Evolutionary conservation across 30 jellyfish, hydroid and myxozoan species (phyloP), one percentile per base, ranked within the genome.

Genomic region (Turritopsis rubra): DNA sequence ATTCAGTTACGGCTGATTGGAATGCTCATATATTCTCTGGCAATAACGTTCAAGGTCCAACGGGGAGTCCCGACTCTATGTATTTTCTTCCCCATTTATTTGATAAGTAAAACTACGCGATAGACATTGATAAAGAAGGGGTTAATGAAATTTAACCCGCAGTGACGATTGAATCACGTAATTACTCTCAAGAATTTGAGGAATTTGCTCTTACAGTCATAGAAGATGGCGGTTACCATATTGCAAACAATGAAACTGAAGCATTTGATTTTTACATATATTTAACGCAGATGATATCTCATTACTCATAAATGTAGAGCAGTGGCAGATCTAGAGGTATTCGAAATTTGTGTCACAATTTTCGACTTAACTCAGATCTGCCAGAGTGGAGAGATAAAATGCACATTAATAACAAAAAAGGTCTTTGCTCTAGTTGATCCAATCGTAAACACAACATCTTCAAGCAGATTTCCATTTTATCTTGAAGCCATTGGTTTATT

Each of bases 21-120:
- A 76, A 83, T 86, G 72, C 30, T 79, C 82, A 86, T 54, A 79
- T 72, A 27, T 79, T 80, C 31, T 79, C 88, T 71, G 31, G 60
- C 24, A 79, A 74, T 73, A 77, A 88, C 54, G 54, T 74, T 83
- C 71, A 83, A 66, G 73, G 84, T 29, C 81, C 83, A 9, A 88
- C 80, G 25, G 80, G 96, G 70, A 73, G 87, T 29, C 96, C 96
- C 24, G 96, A 83, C 78, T 24, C 79, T 18, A 88, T 88, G 92
- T 88, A 30, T 79, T 88, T 75, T 79, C 85, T 86, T 29, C 89
- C 94, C 19, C 81, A 86, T 25, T 72, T 68, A 16, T 86, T 72
- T 71, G 85, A 53, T 52, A 65, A 77, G 1, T 52, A 72, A 66
- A 66, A 78, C 86, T 77, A 54, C 76, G 66, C 22, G 71, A 60